phyloP scores from a whole-genome alignment of 2,113 vertebrate genomes.

The Dicaeum eximium region DNA sequence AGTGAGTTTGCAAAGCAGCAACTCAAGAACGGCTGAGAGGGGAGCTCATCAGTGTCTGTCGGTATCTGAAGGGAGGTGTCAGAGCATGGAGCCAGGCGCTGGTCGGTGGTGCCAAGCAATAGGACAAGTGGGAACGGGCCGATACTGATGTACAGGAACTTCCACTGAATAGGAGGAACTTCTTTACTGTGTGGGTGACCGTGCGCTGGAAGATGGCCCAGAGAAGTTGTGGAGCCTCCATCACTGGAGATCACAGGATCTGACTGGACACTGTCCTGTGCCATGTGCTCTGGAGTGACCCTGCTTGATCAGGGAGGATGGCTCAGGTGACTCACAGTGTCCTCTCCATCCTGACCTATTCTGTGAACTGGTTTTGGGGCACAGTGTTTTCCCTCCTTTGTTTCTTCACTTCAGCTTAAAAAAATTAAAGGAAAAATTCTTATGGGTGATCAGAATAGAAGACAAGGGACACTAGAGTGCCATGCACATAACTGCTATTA shows the following conservation, averaged over 20 bases:
- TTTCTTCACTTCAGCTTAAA: background rate
- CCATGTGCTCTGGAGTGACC: background rate
- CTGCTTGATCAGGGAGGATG: background rate
- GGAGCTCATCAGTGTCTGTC: no score
- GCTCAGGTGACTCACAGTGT: background rate
- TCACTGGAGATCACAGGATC: background rate
- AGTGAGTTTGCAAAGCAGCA: background rate
- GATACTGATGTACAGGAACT: background rate
- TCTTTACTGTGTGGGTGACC: background rate
- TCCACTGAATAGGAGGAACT: background rate
- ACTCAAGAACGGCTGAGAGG: background rate
- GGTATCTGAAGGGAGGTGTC: background rate
- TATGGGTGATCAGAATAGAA: background rate
- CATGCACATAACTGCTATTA: accelerated
- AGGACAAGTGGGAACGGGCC: background rate
- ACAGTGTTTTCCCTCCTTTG: background rate
- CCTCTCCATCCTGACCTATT: background rate
- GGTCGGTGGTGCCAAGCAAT: accelerated
- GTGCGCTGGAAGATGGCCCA: background rate
- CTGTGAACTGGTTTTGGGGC: background rate
- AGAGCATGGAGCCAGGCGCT: background rate
- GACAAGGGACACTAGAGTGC: background rate
- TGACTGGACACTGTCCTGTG: background rate
- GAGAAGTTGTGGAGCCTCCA: background rate
- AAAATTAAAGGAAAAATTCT: no score